Evolutionary conservation across 2,888 invertebrate genomes (phyloP).

Genomic region (Metopia argyrocephala): DNA sequence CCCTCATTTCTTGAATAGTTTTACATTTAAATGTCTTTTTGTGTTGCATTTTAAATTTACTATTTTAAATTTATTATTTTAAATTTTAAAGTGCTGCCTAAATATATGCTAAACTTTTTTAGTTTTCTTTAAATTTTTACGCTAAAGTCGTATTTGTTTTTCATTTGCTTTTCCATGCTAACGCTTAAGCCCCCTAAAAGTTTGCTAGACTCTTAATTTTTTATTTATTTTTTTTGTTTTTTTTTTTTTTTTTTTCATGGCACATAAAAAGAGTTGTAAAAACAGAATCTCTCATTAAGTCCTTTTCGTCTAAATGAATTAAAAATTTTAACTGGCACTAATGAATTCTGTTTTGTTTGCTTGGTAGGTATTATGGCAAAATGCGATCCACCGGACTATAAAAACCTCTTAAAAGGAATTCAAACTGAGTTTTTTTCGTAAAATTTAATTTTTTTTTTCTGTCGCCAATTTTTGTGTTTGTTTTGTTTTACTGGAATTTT

Average conservation of each 20-base stretch:
- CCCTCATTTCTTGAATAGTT: too few species aligned
- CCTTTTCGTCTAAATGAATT: constrained; percentile 5
- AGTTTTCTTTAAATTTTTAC: not conserved
- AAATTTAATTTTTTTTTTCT: too few species aligned
- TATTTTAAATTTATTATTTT: too few species aligned
- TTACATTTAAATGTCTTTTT: too few species aligned
- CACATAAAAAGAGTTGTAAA: not conserved
- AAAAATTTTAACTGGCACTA: constrained; percentile 27
- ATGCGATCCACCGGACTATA: too few species aligned
- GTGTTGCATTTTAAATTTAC: too few species aligned
- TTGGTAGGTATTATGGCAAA: too few species aligned
- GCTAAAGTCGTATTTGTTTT: not conserved
- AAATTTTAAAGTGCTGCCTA: too few species aligned
- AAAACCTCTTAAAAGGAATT: not conserved
- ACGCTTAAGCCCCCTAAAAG: not conserved
- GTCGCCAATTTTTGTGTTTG: too few species aligned
- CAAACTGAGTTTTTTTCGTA: too few species aligned
- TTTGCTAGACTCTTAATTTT: not conserved
- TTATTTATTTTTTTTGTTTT: not conserved
- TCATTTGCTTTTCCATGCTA: not conserved
- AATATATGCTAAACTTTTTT: too few species aligned
- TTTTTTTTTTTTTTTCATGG: not conserved
- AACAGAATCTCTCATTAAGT: not conserved
- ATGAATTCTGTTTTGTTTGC: constrained; percentile 54
- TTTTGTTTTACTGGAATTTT: too few species aligned